Conservation (phyloP, 92 coral and sea anemone genomes). For the Pocillopora meandrina region DNA sequence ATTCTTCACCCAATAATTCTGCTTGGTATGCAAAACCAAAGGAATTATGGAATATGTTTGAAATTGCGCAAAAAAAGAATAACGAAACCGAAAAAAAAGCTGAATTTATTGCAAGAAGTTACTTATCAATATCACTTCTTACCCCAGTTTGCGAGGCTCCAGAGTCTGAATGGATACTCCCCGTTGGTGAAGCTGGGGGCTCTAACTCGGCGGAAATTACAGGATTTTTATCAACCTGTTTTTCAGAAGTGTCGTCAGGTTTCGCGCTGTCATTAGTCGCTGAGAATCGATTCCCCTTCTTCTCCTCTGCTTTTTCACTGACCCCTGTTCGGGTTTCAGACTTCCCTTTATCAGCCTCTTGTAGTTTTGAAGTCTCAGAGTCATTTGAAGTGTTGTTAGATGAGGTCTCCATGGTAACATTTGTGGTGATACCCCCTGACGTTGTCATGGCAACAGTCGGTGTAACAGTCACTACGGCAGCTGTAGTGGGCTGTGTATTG, state of each 20-base stretch:
- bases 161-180: slow-evolving; percentile 44
- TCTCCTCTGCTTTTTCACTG: neutral
- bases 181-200: slow-evolving; percentile 33
- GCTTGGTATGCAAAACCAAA: no score
- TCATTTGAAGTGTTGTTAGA: neutral
- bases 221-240: neutral
- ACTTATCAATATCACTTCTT: neutral
- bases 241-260: neutral
- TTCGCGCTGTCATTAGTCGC: neutral
- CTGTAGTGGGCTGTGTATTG: slow-evolving; percentile 1
- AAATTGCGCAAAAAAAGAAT: no score
- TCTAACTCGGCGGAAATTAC: neutral
- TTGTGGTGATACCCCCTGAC: slow-evolving; percentile 20
- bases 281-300: neutral
- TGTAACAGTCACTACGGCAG: slow-evolving; percentile 4
- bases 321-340: slow-evolving; percentile 11
- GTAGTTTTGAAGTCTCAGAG: neutral
- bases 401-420: slow-evolving; percentile 19
- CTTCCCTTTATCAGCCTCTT: slow-evolving; percentile 7
- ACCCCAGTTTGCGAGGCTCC: slow-evolving; percentile 57
- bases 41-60: no score
- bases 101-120: no score
- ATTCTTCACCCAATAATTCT: no score
- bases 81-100: no score
- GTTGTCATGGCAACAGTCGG: slow-evolving; percentile 41